Evolutionary conservation across 2,797 vertebrate genomes (phyloP).

Genomic region (Xenops minutus): DNA sequence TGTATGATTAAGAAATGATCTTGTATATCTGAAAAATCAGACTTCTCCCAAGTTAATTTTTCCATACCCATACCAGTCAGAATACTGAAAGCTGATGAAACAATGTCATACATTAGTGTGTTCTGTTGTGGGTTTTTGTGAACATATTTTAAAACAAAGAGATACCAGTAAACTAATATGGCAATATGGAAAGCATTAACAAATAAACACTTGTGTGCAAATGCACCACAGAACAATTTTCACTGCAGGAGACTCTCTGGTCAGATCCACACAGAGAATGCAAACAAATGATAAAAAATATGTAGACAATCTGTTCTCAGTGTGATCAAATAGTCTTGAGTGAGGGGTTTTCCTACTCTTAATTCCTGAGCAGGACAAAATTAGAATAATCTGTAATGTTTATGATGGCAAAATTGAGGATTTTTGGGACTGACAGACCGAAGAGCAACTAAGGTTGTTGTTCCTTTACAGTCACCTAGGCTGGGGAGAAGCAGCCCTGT

Average conservation of each 20-base stretch:
- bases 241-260: not conserved
- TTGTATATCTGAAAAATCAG: not conserved
- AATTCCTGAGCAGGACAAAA: not conserved
- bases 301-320: not conserved
- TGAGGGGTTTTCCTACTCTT: not conserved
- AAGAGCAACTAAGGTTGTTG: not conserved
- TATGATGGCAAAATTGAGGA: not conserved
- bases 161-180: not conserved
- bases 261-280: not conserved
- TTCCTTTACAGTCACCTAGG: not conserved
- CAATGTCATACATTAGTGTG: not conserved
- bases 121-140: not conserved
- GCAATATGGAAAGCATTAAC: not conserved
- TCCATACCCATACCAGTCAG: not conserved
- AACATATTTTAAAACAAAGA: not conserved
- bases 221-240: not conserved
- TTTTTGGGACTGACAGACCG: not conserved
- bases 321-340: not conserved
- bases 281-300: not conserved
- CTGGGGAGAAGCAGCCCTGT: too few relatives aligned
- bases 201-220: not conserved
- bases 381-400: not conserved
- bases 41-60: not conserved
- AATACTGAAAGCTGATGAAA: not conserved
- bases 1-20: not conserved